A percentile compares a stretch with the other conserved stretches of the same genome.
phyloP scores from a whole-genome alignment of 2,113 vertebrate genomes.

The Xyliphius kryptos region DNA sequence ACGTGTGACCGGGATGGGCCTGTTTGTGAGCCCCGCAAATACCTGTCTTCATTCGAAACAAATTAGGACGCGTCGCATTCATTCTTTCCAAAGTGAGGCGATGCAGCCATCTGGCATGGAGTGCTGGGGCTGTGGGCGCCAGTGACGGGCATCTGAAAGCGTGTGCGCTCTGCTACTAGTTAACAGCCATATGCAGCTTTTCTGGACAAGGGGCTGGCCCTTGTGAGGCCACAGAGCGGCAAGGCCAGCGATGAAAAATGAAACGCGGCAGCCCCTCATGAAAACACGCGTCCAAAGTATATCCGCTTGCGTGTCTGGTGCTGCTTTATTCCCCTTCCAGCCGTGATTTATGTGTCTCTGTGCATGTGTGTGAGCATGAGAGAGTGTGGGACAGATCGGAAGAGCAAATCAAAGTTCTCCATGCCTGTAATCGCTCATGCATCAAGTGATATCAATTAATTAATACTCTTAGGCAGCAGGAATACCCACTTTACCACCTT shows the following conservation, averaged over 20 bases:
- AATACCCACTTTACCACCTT: too few relatives aligned
- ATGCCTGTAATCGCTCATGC: conserved; percentile 50
- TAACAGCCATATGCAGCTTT: conserved; percentile 55
- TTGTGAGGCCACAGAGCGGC: conserved; percentile 44
- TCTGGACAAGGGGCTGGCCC: conserved; percentile 41
- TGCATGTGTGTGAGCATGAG: conserved; percentile 7
- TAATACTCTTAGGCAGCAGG: too few relatives aligned
- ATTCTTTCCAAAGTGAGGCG: conserved; percentile 60
- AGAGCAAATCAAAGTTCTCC: conserved; percentile 52
- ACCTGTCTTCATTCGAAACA: conserved; percentile 62
- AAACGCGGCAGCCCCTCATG: conserved; percentile 52
- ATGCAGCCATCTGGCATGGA: conserved; percentile 63
- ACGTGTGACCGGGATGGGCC: conserved; percentile 20
- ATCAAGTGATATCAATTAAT: conserved; percentile 45
- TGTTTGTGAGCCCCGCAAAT: conserved; percentile 42
- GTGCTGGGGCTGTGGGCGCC: conserved; percentile 50
- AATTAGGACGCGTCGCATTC: conserved; percentile 60
- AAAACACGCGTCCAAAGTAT: conserved; percentile 44
- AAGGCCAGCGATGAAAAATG: conserved; percentile 52
- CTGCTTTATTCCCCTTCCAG: conserved; percentile 17
- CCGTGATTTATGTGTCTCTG: conserved; percentile 24
- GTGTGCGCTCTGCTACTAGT: conserved; percentile 53
- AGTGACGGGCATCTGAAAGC: conserved; percentile 37
- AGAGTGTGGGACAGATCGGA: too few relatives aligned
- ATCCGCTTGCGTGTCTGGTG: conserved; percentile 56